Base-by-base conservation (phyloP, 2,888 invertebrate genomes). In the Amphimallon solstitiale region DNA sequence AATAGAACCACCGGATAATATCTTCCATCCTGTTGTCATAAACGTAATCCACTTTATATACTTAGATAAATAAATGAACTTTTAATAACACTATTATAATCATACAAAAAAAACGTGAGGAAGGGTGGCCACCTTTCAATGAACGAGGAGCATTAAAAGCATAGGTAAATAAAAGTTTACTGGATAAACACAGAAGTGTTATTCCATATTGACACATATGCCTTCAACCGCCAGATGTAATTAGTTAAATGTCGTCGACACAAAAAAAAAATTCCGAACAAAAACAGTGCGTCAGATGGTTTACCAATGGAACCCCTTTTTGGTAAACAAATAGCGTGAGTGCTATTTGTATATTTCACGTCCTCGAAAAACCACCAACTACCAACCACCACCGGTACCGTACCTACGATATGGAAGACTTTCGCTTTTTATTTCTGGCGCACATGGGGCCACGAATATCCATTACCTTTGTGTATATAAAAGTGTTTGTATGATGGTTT, bases 141-240 rank as follows among this genome's bases (percentile, higher is more conserved):
- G 54, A 38, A 54, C 40, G 54, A 21, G 54, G 54, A 40, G 38
- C 54, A 54, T 38, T n/a, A 38, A 54, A 38, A 38, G 54, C 40
- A 23, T 38, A 54, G 54, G 54, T 54, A 54, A 54, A 54, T 38
- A 54, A 23, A 38, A 54, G 38, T 54, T 21, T 23, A 40, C 19
- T 29, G 54, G 54, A 40, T 54, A 54, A 54, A 54, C 54, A 54
- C 38, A 54, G 40, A 54, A 54, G 54, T 54, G 54, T 54, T 54
- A 21, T 54, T 38, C 38, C 54, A 54, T 54, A 54, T 54, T 54
- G 54, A 54, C 54, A 54, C 54, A 54, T 38, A 54, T 54, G 54
- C 54, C 17, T 54, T 40, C 40, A n/a, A 40, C 54, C 21, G 40
- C 54, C 54, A 54, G 54, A 54, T 54, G 54, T 54, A 54, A 54